Evolutionary conservation across 2,113 vertebrate genomes (phyloP).

Genomic region (Bungarus multicinctus): DNA sequence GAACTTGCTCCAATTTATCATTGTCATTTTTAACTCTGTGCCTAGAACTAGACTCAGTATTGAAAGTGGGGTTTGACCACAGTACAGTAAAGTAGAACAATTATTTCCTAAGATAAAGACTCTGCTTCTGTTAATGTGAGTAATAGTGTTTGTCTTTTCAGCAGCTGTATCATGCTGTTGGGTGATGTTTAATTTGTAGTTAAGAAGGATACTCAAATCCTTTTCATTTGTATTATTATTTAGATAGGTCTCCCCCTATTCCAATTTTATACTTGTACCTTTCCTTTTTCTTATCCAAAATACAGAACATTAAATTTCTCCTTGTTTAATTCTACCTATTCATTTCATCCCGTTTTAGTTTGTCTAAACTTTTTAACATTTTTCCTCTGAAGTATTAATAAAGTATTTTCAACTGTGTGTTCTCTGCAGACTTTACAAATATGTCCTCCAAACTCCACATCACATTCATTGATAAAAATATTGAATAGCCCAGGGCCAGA

Average conservation of each 20-base stretch:
- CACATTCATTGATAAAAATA: background rate
- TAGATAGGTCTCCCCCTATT: background rate
- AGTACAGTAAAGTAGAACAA: background rate
- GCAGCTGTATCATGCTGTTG: background rate
- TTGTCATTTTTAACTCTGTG: background rate
- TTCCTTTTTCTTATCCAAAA: background rate
- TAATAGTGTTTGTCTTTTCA: background rate
- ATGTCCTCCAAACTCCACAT: background rate
- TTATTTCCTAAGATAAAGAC: background rate
- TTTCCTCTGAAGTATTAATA: background rate
- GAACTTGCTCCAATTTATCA: background rate
- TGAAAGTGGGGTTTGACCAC: background rate
- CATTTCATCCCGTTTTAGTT: background rate
- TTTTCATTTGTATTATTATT: background rate
- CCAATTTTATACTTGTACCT: background rate
- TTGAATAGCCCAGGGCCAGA: background rate
- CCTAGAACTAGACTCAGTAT: background rate
- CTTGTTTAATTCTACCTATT: background rate
- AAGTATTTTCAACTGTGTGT: background rate
- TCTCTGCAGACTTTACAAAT: background rate
- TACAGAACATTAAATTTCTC: background rate
- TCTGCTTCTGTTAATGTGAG: background rate
- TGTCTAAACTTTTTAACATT: background rate
- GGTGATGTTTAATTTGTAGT: background rate
- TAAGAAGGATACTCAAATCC: background rate